Evolutionary conservation across 1,140 invertebrate species (phyloP), one percentile per base, ranked within the genome.

Genomic region (Pseudomyrmex sp.): DNA sequence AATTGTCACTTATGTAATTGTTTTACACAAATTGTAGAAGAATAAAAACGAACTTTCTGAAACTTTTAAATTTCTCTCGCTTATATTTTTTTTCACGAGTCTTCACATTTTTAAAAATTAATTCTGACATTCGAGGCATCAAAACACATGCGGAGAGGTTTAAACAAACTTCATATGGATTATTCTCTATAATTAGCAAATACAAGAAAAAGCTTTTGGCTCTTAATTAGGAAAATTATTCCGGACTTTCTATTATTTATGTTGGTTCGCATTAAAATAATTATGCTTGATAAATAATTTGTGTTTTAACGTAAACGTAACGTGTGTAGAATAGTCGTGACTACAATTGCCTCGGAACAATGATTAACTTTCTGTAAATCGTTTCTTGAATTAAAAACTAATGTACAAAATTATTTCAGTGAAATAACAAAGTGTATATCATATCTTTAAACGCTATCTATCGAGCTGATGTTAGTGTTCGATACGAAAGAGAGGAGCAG

Each of bases 201-300:
- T 72, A 72, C 76, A 72, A 80, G 76, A 80, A 72, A 80, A 80
- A 80, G 66, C 66, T 80, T 80, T 80, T 10, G 76, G 44, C 66
- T 48, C 20, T 80, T 80, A 80, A 72, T 80, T 72, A 80, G 15
- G 12, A 50, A 80, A 48, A 80, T 80, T 70, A 72, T 61, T 59
- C 5, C 44, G 10, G 23, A 61, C 54, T 72, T 59, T 70, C 59
- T 66, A 80, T 72, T 80, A 72, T 70, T 79, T 70, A 59, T 46
- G 54, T 35, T 35, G 15, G n/a, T 56, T 56, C 23, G 8, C 44
- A 66, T 23, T n/a, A 46, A 15, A 59, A 61, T 59, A 50, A 80
- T 70, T 23, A 48, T 10, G 0, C 8, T 56, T 58, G 26, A 74
- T 61, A 35, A 61, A 61, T 61, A 61, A 69, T 52, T 52, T 52